phyloP scores from a whole-genome alignment of 2,113 vertebrate species.

The Daphoenositta chrysoptera region DNA sequence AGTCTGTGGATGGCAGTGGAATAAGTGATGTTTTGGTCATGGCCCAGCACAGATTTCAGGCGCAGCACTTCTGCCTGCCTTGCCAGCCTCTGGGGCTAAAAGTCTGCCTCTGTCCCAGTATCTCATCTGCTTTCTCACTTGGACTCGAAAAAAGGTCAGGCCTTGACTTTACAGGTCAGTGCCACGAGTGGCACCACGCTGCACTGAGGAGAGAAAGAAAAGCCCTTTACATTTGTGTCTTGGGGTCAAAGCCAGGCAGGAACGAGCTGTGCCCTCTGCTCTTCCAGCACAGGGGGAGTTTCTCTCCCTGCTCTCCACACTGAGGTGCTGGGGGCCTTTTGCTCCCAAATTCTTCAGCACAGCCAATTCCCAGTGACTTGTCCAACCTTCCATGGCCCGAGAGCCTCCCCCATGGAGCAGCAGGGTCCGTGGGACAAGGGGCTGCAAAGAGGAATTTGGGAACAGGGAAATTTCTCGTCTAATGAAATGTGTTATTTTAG shows the following conservation, averaged over 20 bases:
- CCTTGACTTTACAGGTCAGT: conserved; percentile 52
- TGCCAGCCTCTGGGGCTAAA: conserved; percentile 66
- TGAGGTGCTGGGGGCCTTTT: background rate
- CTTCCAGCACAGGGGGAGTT: background rate
- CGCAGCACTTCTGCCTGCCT: conserved; percentile 24
- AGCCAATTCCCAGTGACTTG: background rate
- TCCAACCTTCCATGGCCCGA: accelerated
- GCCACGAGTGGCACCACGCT: background rate
- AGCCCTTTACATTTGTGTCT: background rate
- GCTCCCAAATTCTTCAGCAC: background rate
- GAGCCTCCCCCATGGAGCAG: background rate
- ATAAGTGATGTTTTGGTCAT: conserved; percentile 20
- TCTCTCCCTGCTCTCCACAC: background rate
- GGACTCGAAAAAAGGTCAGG: conserved; percentile 14
- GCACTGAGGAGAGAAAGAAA: background rate
- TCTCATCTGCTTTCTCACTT: conserved; percentile 64
- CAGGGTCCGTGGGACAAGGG: background rate
- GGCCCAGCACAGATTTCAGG: conserved; percentile 47
- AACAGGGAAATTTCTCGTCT: background rate
- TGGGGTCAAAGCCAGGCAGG: background rate
- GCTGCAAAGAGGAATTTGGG: background rate
- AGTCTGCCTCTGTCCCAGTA: conserved; percentile 46
- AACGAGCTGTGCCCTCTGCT: background rate
- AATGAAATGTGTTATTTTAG: background rate
- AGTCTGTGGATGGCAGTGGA: conserved; percentile 17